Conservation (phyloP, 2,797 vertebrate species). For the Pyrocephalus nanus region DNA sequence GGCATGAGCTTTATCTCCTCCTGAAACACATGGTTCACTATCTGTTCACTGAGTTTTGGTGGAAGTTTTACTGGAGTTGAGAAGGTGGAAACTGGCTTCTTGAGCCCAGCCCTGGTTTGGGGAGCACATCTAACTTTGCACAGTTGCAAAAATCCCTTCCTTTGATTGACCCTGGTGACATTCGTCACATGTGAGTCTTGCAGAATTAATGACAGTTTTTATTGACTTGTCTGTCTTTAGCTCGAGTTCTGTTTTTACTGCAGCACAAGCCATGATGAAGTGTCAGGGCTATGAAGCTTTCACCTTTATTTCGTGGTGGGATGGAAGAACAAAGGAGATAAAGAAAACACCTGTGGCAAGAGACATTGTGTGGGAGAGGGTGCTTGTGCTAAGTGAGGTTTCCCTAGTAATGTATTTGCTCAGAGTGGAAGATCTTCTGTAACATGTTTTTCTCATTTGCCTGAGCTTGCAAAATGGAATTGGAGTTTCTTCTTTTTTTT, state of each 20-base stretch:
- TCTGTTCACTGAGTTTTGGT: neutral
- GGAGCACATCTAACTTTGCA: neutral
- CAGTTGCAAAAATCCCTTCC: neutral
- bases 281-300: neutral
- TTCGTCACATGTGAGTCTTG: neutral
- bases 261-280: neutral
- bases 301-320: neutral
- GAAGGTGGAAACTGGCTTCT: neutral
- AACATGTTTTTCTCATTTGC: neutral
- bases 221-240: neutral
- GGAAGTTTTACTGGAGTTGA: neutral
- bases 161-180: neutral
- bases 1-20: neutral
- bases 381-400: neutral
- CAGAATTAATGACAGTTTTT: neutral
- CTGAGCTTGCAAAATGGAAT: neutral
- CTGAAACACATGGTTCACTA: neutral
- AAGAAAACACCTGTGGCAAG: neutral
- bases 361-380: neutral
- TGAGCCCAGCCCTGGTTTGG: neutral
- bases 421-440: neutral
- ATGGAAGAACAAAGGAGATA: neutral
- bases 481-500: neutral
- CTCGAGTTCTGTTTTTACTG: neutral
- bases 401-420: neutral